A percentile compares a stretch with the other conserved stretches of the same genome.
Evolutionary conservation across 2,888 invertebrate genomes (phyloP).

Genomic region (Lampropteryx suffumata): DNA sequence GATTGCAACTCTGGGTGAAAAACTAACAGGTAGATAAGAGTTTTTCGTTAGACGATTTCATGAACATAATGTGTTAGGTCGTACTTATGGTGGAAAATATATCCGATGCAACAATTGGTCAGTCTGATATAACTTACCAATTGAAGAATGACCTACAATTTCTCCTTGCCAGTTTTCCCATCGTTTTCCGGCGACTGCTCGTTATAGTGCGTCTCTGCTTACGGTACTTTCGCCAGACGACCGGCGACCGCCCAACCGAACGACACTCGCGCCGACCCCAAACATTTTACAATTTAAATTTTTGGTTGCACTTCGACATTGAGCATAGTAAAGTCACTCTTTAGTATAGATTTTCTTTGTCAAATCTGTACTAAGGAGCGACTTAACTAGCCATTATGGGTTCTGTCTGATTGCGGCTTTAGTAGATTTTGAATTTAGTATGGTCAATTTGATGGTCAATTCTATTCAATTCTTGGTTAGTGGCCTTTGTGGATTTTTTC

Average conservation of each 20-base stretch:
- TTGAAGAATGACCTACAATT: constrained; percentile 15
- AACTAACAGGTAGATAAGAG: constrained; percentile 10
- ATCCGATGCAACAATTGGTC: background rate
- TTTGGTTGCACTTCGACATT: too few species aligned
- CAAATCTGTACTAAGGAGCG: too few species aligned
- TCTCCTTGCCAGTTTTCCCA: constrained; percentile 20
- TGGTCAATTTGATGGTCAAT: too few species aligned
- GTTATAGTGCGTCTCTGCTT: constrained; percentile 31
- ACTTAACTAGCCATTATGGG: too few species aligned
- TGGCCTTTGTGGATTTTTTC: too few species aligned
- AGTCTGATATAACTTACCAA: constrained; percentile 3
- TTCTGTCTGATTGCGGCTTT: too few species aligned
- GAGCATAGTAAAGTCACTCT: too few species aligned
- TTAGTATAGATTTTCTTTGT: too few species aligned
- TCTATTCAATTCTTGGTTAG: too few species aligned
- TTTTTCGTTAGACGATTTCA: background rate
- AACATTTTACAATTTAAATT: constrained; percentile 12
- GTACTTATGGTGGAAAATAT: background rate
- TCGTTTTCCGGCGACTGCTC: constrained; percentile 33
- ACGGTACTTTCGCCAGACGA: constrained; percentile 67
- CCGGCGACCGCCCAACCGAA: constrained; percentile 32
- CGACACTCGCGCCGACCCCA: constrained; percentile 35
- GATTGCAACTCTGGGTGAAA: constrained; percentile 16
- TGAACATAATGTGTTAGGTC: background rate
- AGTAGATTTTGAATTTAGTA: too few species aligned